Evolutionary conservation across 2,797 vertebrate genomes (phyloP).

Genomic region (Paguma larvata): DNA sequence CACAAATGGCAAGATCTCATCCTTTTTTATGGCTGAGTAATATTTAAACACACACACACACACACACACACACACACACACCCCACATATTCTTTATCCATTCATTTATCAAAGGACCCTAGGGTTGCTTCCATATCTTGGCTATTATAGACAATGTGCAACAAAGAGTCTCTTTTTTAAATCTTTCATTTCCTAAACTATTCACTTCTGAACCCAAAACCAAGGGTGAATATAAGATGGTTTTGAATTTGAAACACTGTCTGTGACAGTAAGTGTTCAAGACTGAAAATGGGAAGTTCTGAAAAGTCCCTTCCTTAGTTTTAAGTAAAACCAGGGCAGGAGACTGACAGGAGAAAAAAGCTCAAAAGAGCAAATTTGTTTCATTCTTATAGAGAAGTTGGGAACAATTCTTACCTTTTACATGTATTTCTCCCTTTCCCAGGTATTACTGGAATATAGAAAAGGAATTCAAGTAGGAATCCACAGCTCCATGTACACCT

Average conservation of each 20-base stretch:
- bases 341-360: not conserved
- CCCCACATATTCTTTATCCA: not conserved
- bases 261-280: not conserved
- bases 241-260: not conserved
- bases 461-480: not conserved
- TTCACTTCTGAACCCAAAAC: conserved; percentile 11
- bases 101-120: not conserved
- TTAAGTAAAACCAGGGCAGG: not conserved
- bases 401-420: not conserved
- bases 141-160: not conserved
- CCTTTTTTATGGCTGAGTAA: not conserved
- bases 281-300: not conserved
- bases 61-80: too few species aligned
- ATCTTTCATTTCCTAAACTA: not conserved
- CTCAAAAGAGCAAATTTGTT: not conserved
- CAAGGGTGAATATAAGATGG: not conserved
- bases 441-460: not conserved
- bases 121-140: not conserved
- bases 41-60: not conserved
- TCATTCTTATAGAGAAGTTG: not conserved
- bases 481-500: not conserved
- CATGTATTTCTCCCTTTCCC: not conserved
- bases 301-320: not conserved
- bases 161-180: not conserved
- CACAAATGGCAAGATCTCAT: not conserved